Evolutionary conservation across 2,113 vertebrate species (phyloP), one percentile per base, ranked within the genome.

Genomic region (Corvus hawaiiensis): DNA sequence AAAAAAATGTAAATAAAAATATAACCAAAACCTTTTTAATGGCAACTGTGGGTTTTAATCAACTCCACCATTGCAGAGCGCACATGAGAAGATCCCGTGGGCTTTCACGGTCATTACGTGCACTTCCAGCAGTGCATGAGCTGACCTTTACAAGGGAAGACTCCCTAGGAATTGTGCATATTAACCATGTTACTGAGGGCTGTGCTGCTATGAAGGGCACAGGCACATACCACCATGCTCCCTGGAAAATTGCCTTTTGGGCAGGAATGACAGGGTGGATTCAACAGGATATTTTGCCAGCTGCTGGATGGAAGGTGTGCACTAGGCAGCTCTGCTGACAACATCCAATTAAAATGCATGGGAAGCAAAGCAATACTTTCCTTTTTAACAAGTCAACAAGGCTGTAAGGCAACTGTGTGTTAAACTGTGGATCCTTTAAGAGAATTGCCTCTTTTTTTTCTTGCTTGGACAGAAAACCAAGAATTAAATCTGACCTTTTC

Each of bases 401-500:
- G 82, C 24, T 72, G 4, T 62, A 59, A 78, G 32, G 61, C 10
- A 49, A 58, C 17, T 4, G 3, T 78, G 55, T 64, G 49, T 62
- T 48, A 89, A 39, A 3, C 6, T 75, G 30, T 39, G 56, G 54
- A n/a, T 58, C 71, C 66, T 94, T 89, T 85, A 84, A 90, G 41
- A 92, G 13, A 78, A 62, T 11, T 82, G 30, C 33, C 69, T 90
- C 21, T 9, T 86, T 90, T 86, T 58, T 69, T 72, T 37, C 49
- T 37, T 79, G 41, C 44, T 81, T 68, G 80, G 61, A 90, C 26
- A 78, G 69, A 96, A 93, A 90, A 10, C 33, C 52, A 56, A 82
- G 74, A 93, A 93, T 72, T 75, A 81, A 86, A 87, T 76, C 28
- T 87, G 68, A 94, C 58, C 83, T 87, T 94, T 92, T 84, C 73